A percentile compares a stretch with the other conserved stretches of the same genome.
These are phyloP conservation scores for Pseudorhombus dupliciocellatus DNA, from an alignment of 2,113 vertebrate genomes.

Conservation along the genomic window DNA sequence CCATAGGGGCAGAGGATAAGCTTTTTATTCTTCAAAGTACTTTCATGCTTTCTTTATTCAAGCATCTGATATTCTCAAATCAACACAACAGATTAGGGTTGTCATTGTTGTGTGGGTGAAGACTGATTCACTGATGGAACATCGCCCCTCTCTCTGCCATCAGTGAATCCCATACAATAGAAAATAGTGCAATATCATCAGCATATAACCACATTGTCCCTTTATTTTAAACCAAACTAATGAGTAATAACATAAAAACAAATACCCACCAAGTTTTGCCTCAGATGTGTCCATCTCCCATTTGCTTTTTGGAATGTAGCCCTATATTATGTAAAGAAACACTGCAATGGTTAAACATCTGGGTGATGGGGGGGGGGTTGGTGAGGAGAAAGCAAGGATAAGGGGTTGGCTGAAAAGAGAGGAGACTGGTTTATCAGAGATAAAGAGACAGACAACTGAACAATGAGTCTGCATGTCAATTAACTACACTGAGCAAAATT, in stretches of 20 bases:
- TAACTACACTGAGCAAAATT: background rate
- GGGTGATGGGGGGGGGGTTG: conserved; percentile 37
- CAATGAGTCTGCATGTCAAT: conserved; percentile 39
- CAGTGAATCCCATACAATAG: background rate
- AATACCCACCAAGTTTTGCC: conserved; percentile 97
- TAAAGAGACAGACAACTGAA: conserved; percentile 39
- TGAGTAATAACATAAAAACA: conserved; percentile 17
- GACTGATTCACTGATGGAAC: background rate
- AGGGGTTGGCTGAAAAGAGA: conserved; percentile 61
- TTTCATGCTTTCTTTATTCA: background rate
- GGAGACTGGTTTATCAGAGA: conserved; percentile 58
- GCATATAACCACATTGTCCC: background rate
- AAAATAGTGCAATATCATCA: background rate
- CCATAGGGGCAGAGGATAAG: background rate
- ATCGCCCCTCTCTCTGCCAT: background rate
- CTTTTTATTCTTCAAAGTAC: background rate
- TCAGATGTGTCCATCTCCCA: conserved; percentile 99
- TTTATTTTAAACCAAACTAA: background rate
- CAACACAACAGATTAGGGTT: background rate
- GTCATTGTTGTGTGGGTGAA: background rate
- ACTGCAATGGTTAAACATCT: conserved; percentile 91
- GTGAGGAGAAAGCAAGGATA: conserved; percentile 48
- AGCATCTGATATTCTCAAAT: background rate
- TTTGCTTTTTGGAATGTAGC: conserved; percentile 99
- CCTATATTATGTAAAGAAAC: conserved; percentile 98